A percentile compares a stretch with the other conserved stretches of the same genome.
These are phyloP conservation scores for Myocastor coypus DNA, from an alignment of 2,113 vertebrate genomes.

Conservation along the genomic window DNA sequence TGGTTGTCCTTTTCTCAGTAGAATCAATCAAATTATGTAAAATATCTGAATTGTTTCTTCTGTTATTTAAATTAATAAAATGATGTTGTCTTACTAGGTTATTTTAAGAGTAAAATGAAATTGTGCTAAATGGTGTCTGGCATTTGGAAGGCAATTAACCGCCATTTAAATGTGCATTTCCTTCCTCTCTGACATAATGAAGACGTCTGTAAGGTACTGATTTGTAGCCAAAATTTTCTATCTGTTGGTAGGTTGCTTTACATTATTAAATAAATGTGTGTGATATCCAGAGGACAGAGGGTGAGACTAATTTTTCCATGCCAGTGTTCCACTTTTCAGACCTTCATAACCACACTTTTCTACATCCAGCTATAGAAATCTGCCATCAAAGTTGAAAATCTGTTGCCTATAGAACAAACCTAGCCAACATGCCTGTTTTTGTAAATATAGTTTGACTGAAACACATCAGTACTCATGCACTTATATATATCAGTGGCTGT, in stretches of 20 bases:
- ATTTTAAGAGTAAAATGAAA: conserved; percentile 15
- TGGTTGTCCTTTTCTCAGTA: not conserved
- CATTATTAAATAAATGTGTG: not conserved
- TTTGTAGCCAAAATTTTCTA: not conserved
- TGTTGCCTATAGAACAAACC: not conserved
- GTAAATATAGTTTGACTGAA: not conserved
- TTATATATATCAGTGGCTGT: not conserved
- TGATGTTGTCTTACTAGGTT: not conserved
- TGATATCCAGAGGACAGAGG: not conserved
- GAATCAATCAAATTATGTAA: not conserved
- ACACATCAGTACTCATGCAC: not conserved
- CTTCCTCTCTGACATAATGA: not conserved
- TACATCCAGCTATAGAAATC: not conserved
- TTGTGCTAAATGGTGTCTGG: not conserved
- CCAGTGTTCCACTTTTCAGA: not conserved
- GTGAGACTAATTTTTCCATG: not conserved
- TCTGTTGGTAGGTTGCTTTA: not conserved
- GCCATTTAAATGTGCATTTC: not conserved
- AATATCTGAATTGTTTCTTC: not conserved
- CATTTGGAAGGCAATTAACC: not conserved
- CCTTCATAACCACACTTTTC: rapidly evolving
- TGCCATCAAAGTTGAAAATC: not conserved
- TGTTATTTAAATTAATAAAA: conserved; percentile 37
- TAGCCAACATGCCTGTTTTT: not conserved
- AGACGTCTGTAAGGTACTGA: not conserved